Conservation (phyloP, 2,797 vertebrate species). For the Triplophysa yarkandensis region DNA sequence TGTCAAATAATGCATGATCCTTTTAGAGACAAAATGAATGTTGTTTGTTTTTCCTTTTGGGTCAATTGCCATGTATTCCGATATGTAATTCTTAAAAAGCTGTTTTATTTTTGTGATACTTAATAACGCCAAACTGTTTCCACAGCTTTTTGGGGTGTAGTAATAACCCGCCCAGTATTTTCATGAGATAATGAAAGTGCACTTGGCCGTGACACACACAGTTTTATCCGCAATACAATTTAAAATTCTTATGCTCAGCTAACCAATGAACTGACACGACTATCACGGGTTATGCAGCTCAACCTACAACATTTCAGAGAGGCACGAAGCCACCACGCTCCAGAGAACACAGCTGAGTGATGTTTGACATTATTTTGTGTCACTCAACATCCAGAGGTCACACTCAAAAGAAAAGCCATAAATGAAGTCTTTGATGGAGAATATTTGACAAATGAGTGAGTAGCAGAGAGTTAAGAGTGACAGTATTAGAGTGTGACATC, state of each 20-base stretch:
- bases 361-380: slow-evolving; percentile 24
- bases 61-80: too few species aligned
- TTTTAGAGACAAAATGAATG: too few species aligned
- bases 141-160: too few species aligned
- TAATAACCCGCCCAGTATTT: not conserved
- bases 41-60: too few species aligned
- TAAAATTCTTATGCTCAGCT: slow-evolving; percentile 5
- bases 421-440: slow-evolving; percentile 13
- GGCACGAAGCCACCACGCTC: slow-evolving; percentile 5
- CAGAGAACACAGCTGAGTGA: slow-evolving; percentile 11
- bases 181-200: slow-evolving; percentile 5
- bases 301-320: slow-evolving; percentile 9
- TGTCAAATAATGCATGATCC: too few species aligned
- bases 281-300: not conserved
- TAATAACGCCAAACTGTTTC: too few species aligned
- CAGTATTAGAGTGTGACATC: slow-evolving; percentile 26
- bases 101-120: too few species aligned
- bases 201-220: not conserved
- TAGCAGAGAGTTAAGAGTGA: slow-evolving; percentile 21
- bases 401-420: slow-evolving; percentile 31
- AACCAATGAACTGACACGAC: slow-evolving; percentile 1
- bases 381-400: slow-evolving; percentile 38
- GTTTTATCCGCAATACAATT: not conserved
- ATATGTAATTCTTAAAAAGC: too few species aligned
- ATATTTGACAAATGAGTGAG: slow-evolving; percentile 42